Conservation (phyloP, 1,140 invertebrate genomes). For the Leptoteleia sp. region DNA sequence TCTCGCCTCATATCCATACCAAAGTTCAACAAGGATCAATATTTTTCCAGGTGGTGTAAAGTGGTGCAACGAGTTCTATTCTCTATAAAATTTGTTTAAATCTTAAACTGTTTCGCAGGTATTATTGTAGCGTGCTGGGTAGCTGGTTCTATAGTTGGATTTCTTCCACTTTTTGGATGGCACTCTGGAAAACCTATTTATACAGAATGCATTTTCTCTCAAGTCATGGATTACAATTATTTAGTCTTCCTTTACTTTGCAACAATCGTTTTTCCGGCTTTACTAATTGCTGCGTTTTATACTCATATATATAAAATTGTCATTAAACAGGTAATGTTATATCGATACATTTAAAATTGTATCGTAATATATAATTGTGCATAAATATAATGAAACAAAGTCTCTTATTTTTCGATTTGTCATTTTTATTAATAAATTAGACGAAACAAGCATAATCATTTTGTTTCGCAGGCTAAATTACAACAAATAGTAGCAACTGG, state of each 20-base stretch:
- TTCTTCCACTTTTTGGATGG: slow-evolving; percentile 94
- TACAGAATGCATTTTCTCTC: slow-evolving; percentile 88
- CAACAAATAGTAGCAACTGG: slow-evolving; percentile 83
- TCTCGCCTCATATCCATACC: too few species aligned
- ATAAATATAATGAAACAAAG: too few species aligned
- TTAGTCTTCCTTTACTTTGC: slow-evolving; percentile 93
- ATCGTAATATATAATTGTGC: too few species aligned
- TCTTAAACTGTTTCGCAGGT: slow-evolving; percentile 81
- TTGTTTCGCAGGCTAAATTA: slow-evolving; percentile 73
- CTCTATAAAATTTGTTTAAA: too few species aligned
- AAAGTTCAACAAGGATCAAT: too few species aligned
- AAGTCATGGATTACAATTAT: slow-evolving; percentile 94
- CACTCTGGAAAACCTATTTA: slow-evolving; percentile 83
- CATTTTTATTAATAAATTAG: too few species aligned
- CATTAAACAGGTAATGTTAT: slow-evolving; percentile 87
- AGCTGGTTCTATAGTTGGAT: slow-evolving; percentile 88
- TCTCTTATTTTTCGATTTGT: too few species aligned
- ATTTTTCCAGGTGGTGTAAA: too few species aligned
- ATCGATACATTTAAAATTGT: slow-evolving; percentile 6
- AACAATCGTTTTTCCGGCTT: slow-evolving; percentile 92
- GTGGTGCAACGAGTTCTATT: too few species aligned
- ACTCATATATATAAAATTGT: slow-evolving; percentile 93
- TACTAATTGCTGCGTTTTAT: slow-evolving; percentile 92
- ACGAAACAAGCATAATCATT: too few species aligned
- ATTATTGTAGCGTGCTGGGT: slow-evolving; percentile 94